Conservation (phyloP, 2,113 vertebrate genomes). For the Copsychus sechellarum region DNA sequence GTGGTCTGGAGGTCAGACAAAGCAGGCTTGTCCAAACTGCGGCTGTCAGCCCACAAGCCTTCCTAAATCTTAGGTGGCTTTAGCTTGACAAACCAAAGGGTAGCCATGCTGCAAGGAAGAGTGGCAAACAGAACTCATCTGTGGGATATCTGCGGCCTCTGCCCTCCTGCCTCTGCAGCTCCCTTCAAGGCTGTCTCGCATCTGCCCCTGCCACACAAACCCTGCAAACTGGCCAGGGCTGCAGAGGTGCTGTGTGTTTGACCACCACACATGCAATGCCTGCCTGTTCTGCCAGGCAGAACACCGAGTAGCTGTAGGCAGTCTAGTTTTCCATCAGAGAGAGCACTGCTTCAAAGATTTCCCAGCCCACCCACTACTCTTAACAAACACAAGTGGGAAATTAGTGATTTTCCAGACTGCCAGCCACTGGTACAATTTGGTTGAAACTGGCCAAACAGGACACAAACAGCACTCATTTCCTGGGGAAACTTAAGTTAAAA, state of each 20-base stretch:
- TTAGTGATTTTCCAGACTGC: not conserved
- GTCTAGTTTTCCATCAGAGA: not conserved
- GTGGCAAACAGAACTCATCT: not conserved
- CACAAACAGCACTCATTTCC: not conserved
- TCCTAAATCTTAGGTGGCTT: not conserved
- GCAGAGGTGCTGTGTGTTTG: not conserved
- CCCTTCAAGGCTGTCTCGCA: not conserved
- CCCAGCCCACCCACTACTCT: not conserved
- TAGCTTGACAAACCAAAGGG: not conserved
- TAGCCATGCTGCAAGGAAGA: not conserved
- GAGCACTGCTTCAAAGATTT: not conserved
- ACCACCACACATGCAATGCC: not conserved
- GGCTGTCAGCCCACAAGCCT: not conserved
- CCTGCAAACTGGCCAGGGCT: not conserved
- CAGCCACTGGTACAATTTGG: not conserved
- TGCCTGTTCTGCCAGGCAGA: not conserved
- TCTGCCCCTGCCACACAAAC: fast-evolving
- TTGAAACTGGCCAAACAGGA: not conserved
- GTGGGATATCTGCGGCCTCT: not conserved
- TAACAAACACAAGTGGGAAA: not conserved
- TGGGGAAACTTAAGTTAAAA: not conserved
- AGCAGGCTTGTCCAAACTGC: not conserved
- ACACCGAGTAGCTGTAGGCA: not conserved
- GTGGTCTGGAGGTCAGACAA: not conserved
- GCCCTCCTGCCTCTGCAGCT: not conserved